Evolutionary conservation across 2,113 vertebrate genomes (phyloP).

Genomic region (Gulo gulo): DNA sequence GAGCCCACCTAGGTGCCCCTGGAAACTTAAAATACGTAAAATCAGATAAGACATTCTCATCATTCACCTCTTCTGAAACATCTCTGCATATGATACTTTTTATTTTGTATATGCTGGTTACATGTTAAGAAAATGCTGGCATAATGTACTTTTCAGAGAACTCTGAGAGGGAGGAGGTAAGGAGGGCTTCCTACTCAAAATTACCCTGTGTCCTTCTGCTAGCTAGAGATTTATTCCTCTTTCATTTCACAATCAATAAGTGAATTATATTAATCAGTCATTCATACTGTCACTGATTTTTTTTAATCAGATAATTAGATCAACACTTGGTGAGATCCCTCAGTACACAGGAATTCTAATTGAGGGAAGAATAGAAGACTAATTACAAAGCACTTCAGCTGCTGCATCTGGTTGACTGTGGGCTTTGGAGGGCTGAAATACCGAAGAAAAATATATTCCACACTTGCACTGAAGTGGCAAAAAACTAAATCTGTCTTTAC

Average conservation of each 20-base stretch:
- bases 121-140: neutral
- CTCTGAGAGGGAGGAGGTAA: neutral
- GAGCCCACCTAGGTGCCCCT: neutral
- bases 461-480: neutral
- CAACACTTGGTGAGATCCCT: conserved; percentile 23
- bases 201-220: neutral
- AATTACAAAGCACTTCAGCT: conserved; percentile 25
- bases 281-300: conserved; percentile 35
- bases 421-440: neutral
- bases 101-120: neutral
- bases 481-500: neutral
- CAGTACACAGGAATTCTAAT: neutral
- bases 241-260: conserved; percentile 32
- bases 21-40: neutral
- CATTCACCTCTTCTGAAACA: neutral
- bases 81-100: neutral
- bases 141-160: neutral
- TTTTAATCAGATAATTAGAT: conserved; percentile 50
- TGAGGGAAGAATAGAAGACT: conserved; percentile 26
- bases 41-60: neutral
- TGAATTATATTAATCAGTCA: conserved; percentile 40
- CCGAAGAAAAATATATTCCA: neutral
- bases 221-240: neutral
- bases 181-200: neutral
- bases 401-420: neutral